Percentiles rank a stretch among this genome's conserved stretches.
Conservation (phyloP, 2,888 invertebrate species). For the Hypolimnas misippus region DNA sequence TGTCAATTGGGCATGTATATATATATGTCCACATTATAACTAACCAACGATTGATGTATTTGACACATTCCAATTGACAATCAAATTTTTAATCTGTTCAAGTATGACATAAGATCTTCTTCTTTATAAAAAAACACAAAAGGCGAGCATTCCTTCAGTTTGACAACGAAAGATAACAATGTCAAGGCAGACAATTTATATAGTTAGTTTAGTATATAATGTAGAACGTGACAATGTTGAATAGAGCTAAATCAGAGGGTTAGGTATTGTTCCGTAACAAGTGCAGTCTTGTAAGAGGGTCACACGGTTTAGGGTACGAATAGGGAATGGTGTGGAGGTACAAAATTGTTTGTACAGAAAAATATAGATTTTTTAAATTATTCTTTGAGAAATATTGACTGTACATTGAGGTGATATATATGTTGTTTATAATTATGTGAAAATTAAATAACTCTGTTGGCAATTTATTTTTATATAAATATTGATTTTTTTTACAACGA, state of each 20-base stretch:
- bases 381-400: background rate
- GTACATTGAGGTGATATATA: background rate
- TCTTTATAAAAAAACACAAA: background rate
- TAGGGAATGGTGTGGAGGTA: constrained; percentile 48
- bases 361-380: constrained; percentile 5
- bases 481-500: too few species aligned
- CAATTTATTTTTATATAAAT: too few species aligned
- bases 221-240: constrained; percentile 52
- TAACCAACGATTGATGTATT: too few species aligned
- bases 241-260: constrained; percentile 53
- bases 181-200: constrained; percentile 13
- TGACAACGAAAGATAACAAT: background rate
- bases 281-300: constrained; percentile 59
- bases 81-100: background rate
- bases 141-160: background rate
- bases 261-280: constrained; percentile 55
- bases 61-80: background rate
- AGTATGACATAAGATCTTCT: background rate
- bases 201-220: constrained; percentile 10
- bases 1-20: too few species aligned
- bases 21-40: too few species aligned
- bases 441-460: too few species aligned
- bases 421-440: too few species aligned
- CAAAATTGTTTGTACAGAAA: too few species aligned
- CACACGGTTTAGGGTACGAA: constrained; percentile 47